These are phyloP conservation scores for Gobio occitaniae DNA, from an alignment of 2,797 vertebrate species.

Conservation along the genomic window DNA sequence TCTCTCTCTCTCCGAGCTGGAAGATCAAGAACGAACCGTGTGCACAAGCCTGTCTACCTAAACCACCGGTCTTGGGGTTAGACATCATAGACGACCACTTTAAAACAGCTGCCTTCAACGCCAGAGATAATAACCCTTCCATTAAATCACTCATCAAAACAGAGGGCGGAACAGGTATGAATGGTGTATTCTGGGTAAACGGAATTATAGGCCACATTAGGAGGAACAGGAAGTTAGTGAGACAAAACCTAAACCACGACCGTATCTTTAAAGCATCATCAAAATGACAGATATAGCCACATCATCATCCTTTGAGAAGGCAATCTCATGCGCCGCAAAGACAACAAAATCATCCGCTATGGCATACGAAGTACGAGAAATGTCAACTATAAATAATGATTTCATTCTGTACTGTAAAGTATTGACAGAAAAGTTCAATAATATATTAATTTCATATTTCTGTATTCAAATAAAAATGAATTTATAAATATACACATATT, in stretches of 20 bases:
- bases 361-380: neutral
- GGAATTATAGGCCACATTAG: slow-evolving; percentile 7
- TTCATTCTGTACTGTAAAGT: neutral
- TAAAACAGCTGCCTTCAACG: slow-evolving; percentile 12
- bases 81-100: neutral
- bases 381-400: neutral
- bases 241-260: neutral
- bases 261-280: neutral
- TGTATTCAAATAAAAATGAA: neutral
- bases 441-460: neutral
- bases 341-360: neutral
- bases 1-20: slow-evolving; percentile 8
- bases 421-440: neutral
- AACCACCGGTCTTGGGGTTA: slow-evolving; percentile 21
- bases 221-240: neutral
- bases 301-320: neutral
- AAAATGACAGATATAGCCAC: neutral
- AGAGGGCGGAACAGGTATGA: neutral
- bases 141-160: slow-evolving; percentile 37
- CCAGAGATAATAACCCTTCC: slow-evolving; percentile 17
- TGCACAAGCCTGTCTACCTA: slow-evolving; percentile 6
- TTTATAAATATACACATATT: neutral
- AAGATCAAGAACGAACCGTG: slow-evolving; percentile 28
- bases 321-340: neutral
- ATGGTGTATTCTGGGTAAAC: slow-evolving; percentile 3